phyloP scores from a whole-genome alignment of 2,888 invertebrate genomes.

The Sturmia bella region DNA sequence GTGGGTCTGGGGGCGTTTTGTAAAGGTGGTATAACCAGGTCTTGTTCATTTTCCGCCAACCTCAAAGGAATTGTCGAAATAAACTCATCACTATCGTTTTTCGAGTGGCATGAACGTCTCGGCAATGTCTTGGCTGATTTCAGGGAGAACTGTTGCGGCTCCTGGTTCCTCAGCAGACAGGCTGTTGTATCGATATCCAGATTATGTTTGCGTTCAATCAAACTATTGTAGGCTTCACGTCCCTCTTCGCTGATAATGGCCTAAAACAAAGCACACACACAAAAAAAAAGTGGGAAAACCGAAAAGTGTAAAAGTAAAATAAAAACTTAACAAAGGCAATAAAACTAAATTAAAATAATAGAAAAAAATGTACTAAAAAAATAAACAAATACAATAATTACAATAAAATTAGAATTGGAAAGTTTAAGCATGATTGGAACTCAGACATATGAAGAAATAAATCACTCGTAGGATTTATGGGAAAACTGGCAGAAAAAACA shows the following conservation, averaged over 20 bases:
- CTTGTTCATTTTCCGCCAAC: conserved; percentile 60
- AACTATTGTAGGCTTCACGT: conserved; percentile 94
- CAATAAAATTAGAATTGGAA: neutral
- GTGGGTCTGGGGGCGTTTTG: conserved; percentile 79
- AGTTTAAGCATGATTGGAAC: neutral
- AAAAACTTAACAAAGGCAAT: conserved; percentile 65
- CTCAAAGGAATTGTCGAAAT: conserved; percentile 31
- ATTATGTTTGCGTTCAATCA: conserved; percentile 89
- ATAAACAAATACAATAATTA: neutral
- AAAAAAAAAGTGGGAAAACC: conserved; percentile 60
- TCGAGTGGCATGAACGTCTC: conserved; percentile 74
- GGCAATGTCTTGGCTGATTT: conserved; percentile 79
- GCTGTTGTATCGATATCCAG: conserved; percentile 75
- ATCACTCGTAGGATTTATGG: neutral
- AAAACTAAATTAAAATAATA: conserved; percentile 50
- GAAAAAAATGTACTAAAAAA: neutral
- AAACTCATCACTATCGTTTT: conserved; percentile 70
- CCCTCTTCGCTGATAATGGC: conserved; percentile 93
- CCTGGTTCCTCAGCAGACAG: conserved; percentile 77
- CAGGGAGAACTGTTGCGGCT: conserved; percentile 77
- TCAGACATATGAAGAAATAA: neutral
- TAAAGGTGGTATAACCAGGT: conserved; percentile 72
- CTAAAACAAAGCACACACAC: conserved; percentile 82
- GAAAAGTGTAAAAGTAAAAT: conserved; percentile 47
- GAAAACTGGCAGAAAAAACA: too few relatives aligned